These are phyloP conservation scores for Lucilia cuprina DNA, from an alignment of 1,140 invertebrate genomes.

Conservation along the genomic window DNA sequence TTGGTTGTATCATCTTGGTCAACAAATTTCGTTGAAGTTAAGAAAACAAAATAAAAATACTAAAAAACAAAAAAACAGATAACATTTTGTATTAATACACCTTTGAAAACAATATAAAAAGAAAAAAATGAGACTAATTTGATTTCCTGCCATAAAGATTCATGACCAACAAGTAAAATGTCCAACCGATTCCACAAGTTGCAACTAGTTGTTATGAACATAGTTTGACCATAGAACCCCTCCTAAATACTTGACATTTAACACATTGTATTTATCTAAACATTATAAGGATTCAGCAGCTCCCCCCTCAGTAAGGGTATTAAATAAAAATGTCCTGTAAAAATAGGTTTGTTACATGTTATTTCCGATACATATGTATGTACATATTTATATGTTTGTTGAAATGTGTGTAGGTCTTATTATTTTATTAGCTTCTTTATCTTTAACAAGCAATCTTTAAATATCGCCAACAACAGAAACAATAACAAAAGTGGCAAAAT, in stretches of 20 bases:
- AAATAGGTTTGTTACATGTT: background rate
- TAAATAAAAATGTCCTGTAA: background rate
- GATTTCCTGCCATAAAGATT: background rate
- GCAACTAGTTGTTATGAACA: background rate
- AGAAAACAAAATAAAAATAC: background rate
- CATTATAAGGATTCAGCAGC: background rate
- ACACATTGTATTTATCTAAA: slow-evolving; percentile 23
- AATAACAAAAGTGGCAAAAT: background rate
- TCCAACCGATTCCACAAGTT: background rate
- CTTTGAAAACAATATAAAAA: background rate
- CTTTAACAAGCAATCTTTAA: background rate
- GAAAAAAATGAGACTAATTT: background rate
- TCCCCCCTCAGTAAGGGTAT: background rate
- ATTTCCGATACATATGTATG: background rate
- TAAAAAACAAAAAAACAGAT: background rate
- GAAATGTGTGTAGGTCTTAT: background rate
- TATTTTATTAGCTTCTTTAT: slow-evolving; percentile 26
- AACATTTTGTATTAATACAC: background rate
- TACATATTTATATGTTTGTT: background rate
- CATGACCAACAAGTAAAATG: background rate
- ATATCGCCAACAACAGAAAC: background rate
- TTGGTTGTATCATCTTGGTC: background rate
- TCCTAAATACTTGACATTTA: slow-evolving; percentile 26
- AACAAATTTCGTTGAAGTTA: background rate
- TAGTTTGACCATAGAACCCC: background rate